These are phyloP conservation scores for Daphoenositta chrysoptera DNA, from an alignment of 2,113 vertebrate genomes.

Conservation along the genomic window DNA sequence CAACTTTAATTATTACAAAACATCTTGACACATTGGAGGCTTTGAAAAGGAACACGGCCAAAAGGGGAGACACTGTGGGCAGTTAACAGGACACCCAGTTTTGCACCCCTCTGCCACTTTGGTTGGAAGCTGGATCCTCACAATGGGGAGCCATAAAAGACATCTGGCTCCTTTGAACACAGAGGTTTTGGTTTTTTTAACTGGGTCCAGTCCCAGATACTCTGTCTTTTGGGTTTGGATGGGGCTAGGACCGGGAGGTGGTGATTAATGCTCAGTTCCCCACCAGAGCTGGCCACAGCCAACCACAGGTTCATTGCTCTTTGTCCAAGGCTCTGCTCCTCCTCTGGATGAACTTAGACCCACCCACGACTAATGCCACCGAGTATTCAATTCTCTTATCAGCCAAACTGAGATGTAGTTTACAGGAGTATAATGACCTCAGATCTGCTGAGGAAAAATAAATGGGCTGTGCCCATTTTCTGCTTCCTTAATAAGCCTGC, in stretches of 20 bases:
- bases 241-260: not conserved
- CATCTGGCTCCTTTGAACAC: not conserved
- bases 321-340: not conserved
- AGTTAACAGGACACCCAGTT: not conserved
- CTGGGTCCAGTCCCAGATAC: not conserved
- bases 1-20: not conserved
- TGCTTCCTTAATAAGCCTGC: slow-evolving; percentile 25
- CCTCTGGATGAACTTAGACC: not conserved
- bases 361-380: not conserved
- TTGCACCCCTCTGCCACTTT: not conserved
- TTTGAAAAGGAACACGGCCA: not conserved
- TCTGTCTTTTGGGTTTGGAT: not conserved
- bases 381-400: not conserved
- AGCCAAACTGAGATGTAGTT: not conserved
- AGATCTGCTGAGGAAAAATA: slow-evolving; percentile 5
- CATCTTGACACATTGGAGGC: not conserved
- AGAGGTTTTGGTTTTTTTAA: not conserved
- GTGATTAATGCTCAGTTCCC: not conserved
- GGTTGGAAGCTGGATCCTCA: not conserved
- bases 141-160: not conserved
- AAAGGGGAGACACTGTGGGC: not conserved
- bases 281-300: not conserved
- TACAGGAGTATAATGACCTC: not conserved
- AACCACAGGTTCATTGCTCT: not conserved
- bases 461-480: not conserved